phyloP scores from a whole-genome alignment of 2,888 invertebrate genomes.

The Folsomia candida region DNA sequence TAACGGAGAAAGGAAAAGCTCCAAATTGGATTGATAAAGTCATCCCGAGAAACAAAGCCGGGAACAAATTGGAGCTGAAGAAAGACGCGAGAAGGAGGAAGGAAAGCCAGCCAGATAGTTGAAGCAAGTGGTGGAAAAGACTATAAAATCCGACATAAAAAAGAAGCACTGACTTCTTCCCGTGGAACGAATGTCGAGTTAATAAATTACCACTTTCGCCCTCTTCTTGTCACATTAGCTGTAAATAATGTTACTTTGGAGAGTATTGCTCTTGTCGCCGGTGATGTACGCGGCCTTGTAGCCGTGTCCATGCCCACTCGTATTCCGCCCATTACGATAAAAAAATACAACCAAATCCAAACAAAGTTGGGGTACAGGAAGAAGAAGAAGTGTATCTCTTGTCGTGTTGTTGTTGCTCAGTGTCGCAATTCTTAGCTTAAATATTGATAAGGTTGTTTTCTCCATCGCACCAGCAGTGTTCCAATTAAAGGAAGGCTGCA shows the following conservation, averaged over 20 bases:
- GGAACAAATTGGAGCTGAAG: not conserved
- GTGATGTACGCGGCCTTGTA: not conserved
- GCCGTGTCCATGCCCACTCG: not conserved
- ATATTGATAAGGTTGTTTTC: not conserved
- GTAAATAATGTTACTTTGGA: not conserved
- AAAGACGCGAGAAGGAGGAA: not conserved
- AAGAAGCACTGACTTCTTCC: not conserved
- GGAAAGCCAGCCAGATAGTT: too few species aligned
- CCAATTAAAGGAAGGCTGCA: not conserved
- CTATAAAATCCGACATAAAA: not conserved
- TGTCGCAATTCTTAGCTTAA: not conserved
- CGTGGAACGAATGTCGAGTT: not conserved
- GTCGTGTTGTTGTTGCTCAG: too few species aligned
- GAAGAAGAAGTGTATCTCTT: too few species aligned
- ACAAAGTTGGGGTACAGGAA: too few species aligned
- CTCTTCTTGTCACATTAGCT: not conserved
- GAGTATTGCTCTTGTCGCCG: not conserved
- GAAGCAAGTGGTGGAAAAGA: not conserved
- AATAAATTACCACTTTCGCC: not conserved
- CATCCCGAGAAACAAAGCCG: not conserved
- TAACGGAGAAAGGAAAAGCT: not conserved
- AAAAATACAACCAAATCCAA: not conserved
- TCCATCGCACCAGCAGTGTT: not conserved
- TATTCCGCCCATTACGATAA: not conserved
- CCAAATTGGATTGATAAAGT: slow-evolving; percentile 14